Base-by-base conservation (phyloP, 2,888 invertebrate species). In the Acleris laterana region DNA sequence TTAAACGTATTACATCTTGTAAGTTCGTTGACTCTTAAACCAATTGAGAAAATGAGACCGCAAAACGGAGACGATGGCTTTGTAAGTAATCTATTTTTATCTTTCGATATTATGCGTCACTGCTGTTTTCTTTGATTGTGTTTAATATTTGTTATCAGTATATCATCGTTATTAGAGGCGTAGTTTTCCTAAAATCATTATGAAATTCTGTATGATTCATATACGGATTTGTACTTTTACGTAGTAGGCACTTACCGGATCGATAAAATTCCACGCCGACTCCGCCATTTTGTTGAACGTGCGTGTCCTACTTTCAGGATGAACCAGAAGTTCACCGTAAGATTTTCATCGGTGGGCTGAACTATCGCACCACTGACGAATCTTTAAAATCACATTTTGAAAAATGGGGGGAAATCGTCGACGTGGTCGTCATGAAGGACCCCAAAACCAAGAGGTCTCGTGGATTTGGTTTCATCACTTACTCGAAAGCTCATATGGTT, bases 401-500 rank as follows among this genome's bases (percentile, higher is more conserved):
- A 79, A 96, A 98, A 95, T 99, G 98, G 97, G 99, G 99, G 38
- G 98, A 98, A 87, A 97, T 98, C 71, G 98, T 98, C 0, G 98
- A 99, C 83, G 98, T 98, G 11, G 98, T 99, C 4, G 98, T 99
- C 0, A 99, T 99, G 99, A 98, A 98, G 83, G 98, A 99, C 82
- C 97, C 98, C 0, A 97, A 97, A 77, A 98, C 98, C 0, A 98
- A 98, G 82, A 94, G 99, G 70, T 99, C 99, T 5, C 94, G 99
- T 69, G 99, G 99, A 1, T 99, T 99, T 85, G 99, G 99, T 2
- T 99, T 99, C 82, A 98, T 99, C 69, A 99, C 99, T 0, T 99
- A 98, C 83, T 97, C 97, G 1, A 95, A 97, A 75, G 97, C 98
- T 52, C 96, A 96, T 82, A 98, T 98, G 98, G 98, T 99, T 11